phyloP scores from a whole-genome alignment of 2,888 invertebrate genomes.

The Napeogenes inachia region DNA sequence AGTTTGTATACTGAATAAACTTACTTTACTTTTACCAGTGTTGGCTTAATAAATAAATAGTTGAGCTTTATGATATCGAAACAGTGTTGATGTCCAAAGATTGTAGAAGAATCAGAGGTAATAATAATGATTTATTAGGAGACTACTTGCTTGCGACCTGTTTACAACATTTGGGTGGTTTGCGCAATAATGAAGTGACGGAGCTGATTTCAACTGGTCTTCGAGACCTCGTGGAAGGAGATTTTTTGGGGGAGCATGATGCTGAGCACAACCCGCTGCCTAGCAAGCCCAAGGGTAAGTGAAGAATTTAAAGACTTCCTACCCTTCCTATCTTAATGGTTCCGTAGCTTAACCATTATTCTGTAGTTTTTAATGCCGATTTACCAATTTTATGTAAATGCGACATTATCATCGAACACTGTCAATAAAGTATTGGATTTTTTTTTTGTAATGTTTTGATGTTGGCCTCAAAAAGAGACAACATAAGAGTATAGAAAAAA shows the following conservation, averaged over 20 bases:
- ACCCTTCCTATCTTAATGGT: too few relatives aligned
- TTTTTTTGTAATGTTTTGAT: too few relatives aligned
- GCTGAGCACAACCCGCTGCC: slow-evolving; percentile 55
- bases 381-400: too few relatives aligned
- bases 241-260: slow-evolving; percentile 57
- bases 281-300: slow-evolving; percentile 54
- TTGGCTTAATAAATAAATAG: not conserved
- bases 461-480: too few relatives aligned
- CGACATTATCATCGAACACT: too few relatives aligned
- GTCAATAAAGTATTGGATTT: too few relatives aligned
- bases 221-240: slow-evolving; percentile 64
- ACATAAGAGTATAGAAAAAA: too few relatives aligned
- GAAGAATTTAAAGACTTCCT: not conserved
- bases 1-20: not conserved
- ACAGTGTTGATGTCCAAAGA: too few relatives aligned
- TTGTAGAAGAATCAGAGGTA: not conserved
- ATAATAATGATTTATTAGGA: slow-evolving; percentile 38
- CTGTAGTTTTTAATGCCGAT: too few relatives aligned
- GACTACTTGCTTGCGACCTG: slow-evolving; percentile 66
- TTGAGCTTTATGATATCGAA: too few relatives aligned
- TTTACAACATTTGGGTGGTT: slow-evolving; percentile 56
- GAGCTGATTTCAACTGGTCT: slow-evolving; percentile 67
- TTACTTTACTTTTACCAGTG: not conserved
- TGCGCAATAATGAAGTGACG: slow-evolving; percentile 63
- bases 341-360: too few relatives aligned